phyloP scores from a whole-genome alignment of 2,888 invertebrate genomes.

The Tineola bisselliella region DNA sequence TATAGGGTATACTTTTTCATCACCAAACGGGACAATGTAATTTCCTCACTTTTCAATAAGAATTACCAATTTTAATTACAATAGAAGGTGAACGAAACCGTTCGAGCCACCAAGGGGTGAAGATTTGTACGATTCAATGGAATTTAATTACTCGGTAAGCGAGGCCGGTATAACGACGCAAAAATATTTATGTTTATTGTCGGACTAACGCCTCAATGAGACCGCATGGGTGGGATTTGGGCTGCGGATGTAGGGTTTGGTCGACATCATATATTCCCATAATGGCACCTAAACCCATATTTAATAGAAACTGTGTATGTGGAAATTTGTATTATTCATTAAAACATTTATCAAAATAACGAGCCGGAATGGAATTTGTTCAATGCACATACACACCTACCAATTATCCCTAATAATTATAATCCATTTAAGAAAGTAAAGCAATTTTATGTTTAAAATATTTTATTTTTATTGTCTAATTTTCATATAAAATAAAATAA shows the following conservation, averaged over 20 bases:
- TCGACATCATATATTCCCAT: background rate
- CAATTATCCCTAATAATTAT: background rate
- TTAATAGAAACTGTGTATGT: background rate
- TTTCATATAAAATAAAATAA: too few relatives aligned
- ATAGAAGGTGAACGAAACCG: conserved; percentile 5
- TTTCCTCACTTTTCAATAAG: background rate
- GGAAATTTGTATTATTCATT: background rate
- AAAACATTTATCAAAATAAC: conserved; percentile 8
- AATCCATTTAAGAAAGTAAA: background rate
- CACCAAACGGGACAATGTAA: background rate
- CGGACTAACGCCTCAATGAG: conserved; percentile 49
- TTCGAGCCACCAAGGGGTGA: conserved; percentile 33
- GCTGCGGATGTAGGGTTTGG: conserved; percentile 17
- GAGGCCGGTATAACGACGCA: conserved; percentile 52
- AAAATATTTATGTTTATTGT: conserved; percentile 68
- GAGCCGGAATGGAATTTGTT: conserved; percentile 3
- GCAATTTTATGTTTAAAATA: too few relatives aligned
- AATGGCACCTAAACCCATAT: conserved; percentile 6
- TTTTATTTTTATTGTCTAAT: too few relatives aligned
- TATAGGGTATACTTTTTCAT: background rate
- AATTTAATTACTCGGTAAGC: conserved; percentile 61
- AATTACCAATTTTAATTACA: conserved; percentile 4
- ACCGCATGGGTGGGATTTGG: conserved; percentile 31
- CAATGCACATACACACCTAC: background rate
- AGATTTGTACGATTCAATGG: conserved; percentile 64